Evolutionary conservation across 2,113 vertebrate genomes (phyloP).

Genomic region (Strigops habroptila): DNA sequence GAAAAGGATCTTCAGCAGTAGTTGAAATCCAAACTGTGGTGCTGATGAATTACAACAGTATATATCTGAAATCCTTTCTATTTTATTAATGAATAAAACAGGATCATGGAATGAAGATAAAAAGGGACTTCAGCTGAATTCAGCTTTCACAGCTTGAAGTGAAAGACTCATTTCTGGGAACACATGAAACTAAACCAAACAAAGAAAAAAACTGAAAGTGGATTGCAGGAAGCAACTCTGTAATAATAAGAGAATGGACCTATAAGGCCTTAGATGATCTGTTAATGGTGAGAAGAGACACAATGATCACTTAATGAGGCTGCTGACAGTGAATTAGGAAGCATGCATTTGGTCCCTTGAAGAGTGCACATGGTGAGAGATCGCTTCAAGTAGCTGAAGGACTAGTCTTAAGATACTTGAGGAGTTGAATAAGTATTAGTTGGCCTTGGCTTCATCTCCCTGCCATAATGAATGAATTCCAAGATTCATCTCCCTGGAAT

Average conservation of each 20-base stretch:
- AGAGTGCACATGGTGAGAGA: background rate
- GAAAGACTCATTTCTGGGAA: background rate
- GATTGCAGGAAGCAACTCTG: background rate
- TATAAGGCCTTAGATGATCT: background rate
- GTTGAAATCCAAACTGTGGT: background rate
- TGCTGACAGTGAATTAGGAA: background rate
- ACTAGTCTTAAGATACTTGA: background rate
- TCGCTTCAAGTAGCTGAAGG: background rate
- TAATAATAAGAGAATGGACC: background rate
- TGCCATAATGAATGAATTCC: background rate
- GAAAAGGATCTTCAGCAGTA: background rate
- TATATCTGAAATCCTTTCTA: background rate
- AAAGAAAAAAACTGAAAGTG: background rate
- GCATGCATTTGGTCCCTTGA: background rate
- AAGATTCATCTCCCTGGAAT: background rate
- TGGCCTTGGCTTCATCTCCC: background rate
- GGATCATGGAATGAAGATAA: background rate
- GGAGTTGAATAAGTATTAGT: background rate
- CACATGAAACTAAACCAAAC: background rate
- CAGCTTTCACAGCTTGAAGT: background rate
- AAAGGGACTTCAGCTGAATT: background rate
- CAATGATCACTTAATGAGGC: background rate
- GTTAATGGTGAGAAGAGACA: background rate
- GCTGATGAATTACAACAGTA: background rate
- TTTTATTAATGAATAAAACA: background rate